Evolutionary conservation across 2,888 invertebrate species (phyloP).

Genomic region (Andrena trimmerana): DNA sequence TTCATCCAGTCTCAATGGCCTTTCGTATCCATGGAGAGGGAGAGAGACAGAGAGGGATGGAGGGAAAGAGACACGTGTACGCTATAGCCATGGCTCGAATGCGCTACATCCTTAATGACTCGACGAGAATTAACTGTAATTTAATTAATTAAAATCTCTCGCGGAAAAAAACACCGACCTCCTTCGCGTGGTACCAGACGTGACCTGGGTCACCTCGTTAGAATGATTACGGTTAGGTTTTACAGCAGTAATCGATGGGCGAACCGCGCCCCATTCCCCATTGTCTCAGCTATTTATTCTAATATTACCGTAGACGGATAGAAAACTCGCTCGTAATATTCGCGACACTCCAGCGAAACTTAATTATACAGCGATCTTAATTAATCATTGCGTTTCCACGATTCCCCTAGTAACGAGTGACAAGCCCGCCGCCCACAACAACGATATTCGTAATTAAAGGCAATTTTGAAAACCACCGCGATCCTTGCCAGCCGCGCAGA

Average conservation of each 20-base stretch:
- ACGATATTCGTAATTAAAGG: constrained; percentile 66
- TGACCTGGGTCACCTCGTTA: constrained; percentile 52
- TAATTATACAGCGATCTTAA: constrained; percentile 24
- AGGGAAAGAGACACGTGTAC: not conserved
- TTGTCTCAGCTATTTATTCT: too few relatives aligned
- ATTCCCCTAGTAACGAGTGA: constrained; percentile 54
- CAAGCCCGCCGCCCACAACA: constrained; percentile 39
- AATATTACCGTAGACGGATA: too few relatives aligned
- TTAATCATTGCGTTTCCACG: constrained; percentile 52
- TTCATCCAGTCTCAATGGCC: constrained; percentile 56
- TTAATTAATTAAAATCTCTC: constrained; percentile 65
- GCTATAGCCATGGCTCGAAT: constrained; percentile 32
- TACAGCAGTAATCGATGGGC: not conserved
- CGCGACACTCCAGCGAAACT: not conserved
- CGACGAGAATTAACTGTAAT: constrained; percentile 64
- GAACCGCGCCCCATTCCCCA: not conserved
- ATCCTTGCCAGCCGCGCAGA: constrained; percentile 44
- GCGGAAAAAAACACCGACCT: constrained; percentile 28
- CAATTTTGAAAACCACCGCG: constrained; percentile 61
- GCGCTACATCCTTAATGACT: constrained; percentile 56
- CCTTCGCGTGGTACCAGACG: constrained; percentile 15
- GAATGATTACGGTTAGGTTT: constrained; percentile 34
- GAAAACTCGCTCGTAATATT: too few relatives aligned
- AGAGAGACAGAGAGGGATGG: not conserved
- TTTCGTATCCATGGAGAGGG: constrained; percentile 38